Conservation (phyloP, 2,888 invertebrate genomes). For the Aleiodes leptofemur region DNA sequence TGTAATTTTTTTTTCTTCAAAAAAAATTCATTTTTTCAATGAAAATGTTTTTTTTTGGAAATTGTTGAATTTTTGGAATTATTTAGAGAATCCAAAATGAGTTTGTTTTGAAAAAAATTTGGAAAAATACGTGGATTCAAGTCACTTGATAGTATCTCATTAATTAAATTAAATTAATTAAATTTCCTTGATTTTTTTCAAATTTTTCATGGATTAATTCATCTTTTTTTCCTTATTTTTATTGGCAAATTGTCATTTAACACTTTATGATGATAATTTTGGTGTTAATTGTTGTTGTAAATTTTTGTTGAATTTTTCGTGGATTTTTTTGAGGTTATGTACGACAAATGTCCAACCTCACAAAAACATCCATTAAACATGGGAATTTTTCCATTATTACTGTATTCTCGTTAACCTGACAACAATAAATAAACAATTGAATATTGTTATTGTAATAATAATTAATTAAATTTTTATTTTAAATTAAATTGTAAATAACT, state of each 20-base stretch:
- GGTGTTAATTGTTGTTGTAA: neutral
- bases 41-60: neutral
- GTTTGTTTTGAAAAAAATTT: neutral
- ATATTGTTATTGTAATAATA: neutral
- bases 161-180: slow-evolving; percentile 28
- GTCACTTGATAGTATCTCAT: neutral
- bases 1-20: no score
- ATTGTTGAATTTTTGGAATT: no score
- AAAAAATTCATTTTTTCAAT: neutral
- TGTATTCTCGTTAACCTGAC: neutral
- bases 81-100: no score
- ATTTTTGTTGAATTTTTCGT: neutral
- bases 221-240: neutral
- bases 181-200: slow-evolving; percentile 40
- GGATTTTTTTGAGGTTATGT: slow-evolving; percentile 15
- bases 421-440: slow-evolving; percentile 6
- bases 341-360: slow-evolving; percentile 31
- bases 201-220: neutral
- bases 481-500: neutral
- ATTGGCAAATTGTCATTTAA: no score
- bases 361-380: slow-evolving; percentile 16
- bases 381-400: neutral
- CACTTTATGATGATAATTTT: no score
- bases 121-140: slow-evolving; percentile 8
- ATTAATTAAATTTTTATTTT: neutral